Conservation (phyloP, 1,140 invertebrate species). For the Prorops nasuta region DNA sequence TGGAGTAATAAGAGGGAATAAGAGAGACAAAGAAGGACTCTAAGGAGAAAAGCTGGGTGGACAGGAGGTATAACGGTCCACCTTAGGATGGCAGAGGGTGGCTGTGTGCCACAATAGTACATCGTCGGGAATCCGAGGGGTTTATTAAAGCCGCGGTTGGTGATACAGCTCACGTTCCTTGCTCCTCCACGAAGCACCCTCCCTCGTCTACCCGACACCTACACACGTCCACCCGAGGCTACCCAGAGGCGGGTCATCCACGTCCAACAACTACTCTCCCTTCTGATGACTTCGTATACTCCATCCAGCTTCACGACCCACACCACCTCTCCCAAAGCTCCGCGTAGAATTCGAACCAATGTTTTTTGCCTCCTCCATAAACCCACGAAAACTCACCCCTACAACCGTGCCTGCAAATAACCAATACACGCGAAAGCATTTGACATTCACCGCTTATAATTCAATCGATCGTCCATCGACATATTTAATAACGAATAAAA, state of each 20-base stretch:
- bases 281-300: too few species aligned
- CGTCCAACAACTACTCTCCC: constrained; percentile 15
- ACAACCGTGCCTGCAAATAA: too few species aligned
- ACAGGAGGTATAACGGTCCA: too few species aligned
- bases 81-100: constrained; percentile 32
- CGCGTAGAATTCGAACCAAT: not conserved
- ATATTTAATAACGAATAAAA: too few species aligned
- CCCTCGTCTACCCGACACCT: not conserved
- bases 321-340: too few species aligned
- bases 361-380: not conserved
- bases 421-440: too few species aligned
- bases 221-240: constrained; percentile 7
- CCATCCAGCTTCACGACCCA: not conserved
- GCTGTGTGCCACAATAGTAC: constrained; percentile 45
- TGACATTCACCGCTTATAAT: too few species aligned
- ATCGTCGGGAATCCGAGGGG: constrained; percentile 45
- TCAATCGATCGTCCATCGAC: too few species aligned
- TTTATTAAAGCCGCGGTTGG: constrained; percentile 54
- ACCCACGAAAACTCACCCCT: too few species aligned
- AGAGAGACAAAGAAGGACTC: constrained; percentile 12
- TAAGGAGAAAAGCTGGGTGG: too few species aligned
- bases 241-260: constrained; percentile 22
- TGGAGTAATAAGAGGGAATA: constrained; percentile 12
- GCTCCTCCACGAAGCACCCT: constrained; percentile 32
- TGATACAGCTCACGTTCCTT: constrained; percentile 54